Percentiles rank a stretch among this genome's conserved stretches.
Evolutionary conservation across 2,888 invertebrate species (phyloP).

Genomic region (Acleris sparsana): DNA sequence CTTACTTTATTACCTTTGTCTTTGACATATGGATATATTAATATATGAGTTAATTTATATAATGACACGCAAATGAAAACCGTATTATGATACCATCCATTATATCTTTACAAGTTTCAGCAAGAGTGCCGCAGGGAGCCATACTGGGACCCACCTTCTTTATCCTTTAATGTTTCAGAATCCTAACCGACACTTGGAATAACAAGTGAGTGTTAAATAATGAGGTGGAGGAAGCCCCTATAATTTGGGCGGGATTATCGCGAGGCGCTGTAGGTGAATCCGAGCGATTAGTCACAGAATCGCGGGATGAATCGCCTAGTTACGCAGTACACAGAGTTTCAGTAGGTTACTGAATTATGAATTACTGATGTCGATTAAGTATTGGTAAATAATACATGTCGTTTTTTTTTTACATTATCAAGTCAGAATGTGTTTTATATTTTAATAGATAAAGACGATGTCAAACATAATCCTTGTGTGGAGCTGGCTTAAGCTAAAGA

Average conservation of each 20-base stretch:
- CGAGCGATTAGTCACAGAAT: constrained; percentile 81
- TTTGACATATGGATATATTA: no score
- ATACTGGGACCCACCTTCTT: not conserved
- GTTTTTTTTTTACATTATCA: no score
- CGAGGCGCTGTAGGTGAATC: constrained; percentile 73
- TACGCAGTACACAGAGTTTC: constrained; percentile 8
- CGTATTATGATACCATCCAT: not conserved
- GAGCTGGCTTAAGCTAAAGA: no score
- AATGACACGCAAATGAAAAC: no score
- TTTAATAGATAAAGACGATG: no score
- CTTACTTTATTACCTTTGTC: no score
- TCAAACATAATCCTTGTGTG: no score
- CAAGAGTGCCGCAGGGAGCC: not conserved
- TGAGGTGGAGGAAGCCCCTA: constrained; percentile 65
- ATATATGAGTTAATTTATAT: no score
- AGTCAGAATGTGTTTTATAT: no score
- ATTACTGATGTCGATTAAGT: no score
- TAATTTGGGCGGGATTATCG: constrained; percentile 80
- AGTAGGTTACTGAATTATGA: not conserved
- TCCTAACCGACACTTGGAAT: constrained; percentile 45
- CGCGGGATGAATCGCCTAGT: constrained; percentile 61
- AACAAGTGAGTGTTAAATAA: constrained; percentile 70
- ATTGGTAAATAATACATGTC: no score
- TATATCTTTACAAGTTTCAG: not conserved
- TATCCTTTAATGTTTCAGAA: constrained; percentile 1